phyloP scores from a whole-genome alignment of 2,888 invertebrate genomes.

The Erebia palarica region DNA sequence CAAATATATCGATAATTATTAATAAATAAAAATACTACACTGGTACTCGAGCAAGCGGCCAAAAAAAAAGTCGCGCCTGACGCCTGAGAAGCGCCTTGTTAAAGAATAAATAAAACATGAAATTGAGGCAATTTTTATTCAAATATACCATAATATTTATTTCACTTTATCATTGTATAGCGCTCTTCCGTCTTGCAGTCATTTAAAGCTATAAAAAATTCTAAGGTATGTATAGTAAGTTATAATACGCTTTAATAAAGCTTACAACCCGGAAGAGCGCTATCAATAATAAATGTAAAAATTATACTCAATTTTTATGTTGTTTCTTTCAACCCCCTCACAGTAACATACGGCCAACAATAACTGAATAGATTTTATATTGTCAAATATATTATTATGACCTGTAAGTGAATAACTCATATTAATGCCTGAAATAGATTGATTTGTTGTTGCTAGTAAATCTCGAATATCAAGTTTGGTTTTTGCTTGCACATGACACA shows the following conservation, averaged over 20 bases:
- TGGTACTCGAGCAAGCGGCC: too few relatives aligned
- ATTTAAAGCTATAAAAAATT: not conserved
- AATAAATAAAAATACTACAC: too few relatives aligned
- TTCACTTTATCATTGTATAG: constrained; percentile 12
- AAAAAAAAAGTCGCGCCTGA: too few relatives aligned
- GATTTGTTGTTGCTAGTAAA: not conserved
- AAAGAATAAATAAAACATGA: not conserved
- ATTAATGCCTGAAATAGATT: not conserved
- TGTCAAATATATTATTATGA: not conserved
- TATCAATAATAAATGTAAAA: constrained; percentile 18
- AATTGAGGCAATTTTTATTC: not conserved
- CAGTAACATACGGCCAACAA: not conserved
- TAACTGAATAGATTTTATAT: not conserved
- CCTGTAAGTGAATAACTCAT: not conserved
- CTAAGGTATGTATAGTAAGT: not conserved
- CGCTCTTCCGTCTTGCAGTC: constrained; percentile 33
- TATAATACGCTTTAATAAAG: not conserved
- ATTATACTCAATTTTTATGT: constrained; percentile 12
- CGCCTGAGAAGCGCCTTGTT: too few relatives aligned
- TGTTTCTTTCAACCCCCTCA: constrained; percentile 13
- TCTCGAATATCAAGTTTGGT: not conserved
- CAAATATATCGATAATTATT: too few relatives aligned
- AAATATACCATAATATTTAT: not conserved
- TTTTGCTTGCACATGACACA: not conserved
- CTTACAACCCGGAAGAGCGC: constrained; percentile 35